A percentile compares a stretch with the other conserved stretches of the same genome.
Conservation (phyloP, 2,113 vertebrate genomes). For the Brachyhypopomus occidentalis region DNA sequence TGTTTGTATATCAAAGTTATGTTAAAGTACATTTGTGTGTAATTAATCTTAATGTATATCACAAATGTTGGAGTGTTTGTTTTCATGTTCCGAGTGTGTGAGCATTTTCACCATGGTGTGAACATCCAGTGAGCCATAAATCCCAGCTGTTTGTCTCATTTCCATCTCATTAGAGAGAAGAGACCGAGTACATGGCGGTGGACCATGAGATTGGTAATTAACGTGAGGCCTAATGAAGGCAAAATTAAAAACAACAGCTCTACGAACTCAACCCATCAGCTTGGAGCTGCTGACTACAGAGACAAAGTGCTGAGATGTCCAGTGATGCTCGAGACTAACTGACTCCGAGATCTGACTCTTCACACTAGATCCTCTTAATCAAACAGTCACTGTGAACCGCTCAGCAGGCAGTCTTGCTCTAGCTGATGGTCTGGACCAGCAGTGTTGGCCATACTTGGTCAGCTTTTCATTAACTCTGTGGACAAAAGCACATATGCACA, state of each 20-base stretch:
- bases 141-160: constrained; percentile 75
- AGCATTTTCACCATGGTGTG: constrained; percentile 58
- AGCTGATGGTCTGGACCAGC: constrained; percentile 47
- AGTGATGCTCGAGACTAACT: constrained; percentile 51
- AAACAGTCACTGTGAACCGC: constrained; percentile 31
- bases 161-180: constrained; percentile 76
- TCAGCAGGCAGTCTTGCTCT: constrained; percentile 38
- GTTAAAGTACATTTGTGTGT: constrained; percentile 31
- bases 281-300: constrained; percentile 72
- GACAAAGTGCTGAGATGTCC: constrained; percentile 57
- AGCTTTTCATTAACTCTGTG: constrained; percentile 47
- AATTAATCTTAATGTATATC: constrained; percentile 43
- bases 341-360: constrained; percentile 46
- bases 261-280: constrained; percentile 74
- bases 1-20: constrained; percentile 22
- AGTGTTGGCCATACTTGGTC: constrained; percentile 19
- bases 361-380: constrained; percentile 43
- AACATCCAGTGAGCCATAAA: constrained; percentile 69
- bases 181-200: constrained; percentile 72
- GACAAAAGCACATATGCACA: neutral
- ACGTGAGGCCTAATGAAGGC: constrained; percentile 77
- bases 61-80: constrained; percentile 46
- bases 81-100: constrained; percentile 45
- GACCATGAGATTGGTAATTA: constrained; percentile 83
- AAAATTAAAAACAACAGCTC: constrained; percentile 75